A percentile compares a stretch with the other conserved stretches of the same genome.
Conservation (phyloP, 2,888 invertebrate genomes). For the Hesperia comma region DNA sequence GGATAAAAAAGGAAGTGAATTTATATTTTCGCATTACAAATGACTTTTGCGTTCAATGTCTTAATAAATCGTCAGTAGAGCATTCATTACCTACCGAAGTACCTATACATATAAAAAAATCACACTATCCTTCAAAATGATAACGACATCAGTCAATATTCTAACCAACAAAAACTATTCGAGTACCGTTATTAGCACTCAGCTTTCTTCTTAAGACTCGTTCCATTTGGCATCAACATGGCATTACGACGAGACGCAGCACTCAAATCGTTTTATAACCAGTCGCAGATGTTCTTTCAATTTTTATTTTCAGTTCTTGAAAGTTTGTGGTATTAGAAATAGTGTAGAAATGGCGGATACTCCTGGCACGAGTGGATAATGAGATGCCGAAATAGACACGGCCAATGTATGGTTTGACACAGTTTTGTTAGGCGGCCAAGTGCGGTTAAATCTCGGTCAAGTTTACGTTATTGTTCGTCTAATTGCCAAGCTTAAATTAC, state of each 20-base stretch:
- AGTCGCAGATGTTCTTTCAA: constrained; percentile 1
- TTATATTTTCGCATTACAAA: no score
- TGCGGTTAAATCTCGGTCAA: constrained; percentile 52
- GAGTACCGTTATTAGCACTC: no score
- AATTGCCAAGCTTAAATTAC: background rate
- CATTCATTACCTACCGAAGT: no score
- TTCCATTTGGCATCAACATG: background rate
- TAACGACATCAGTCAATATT: no score
- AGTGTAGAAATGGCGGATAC: constrained; percentile 42
- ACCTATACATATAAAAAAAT: no score
- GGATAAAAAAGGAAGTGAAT: no score
- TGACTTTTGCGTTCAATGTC: no score
- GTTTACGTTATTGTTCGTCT: constrained; percentile 39
- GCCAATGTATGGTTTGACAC: constrained; percentile 51
- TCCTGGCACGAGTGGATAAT: constrained; percentile 50
- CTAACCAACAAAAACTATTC: no score
- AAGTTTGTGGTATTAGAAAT: constrained; percentile 37
- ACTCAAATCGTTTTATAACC: constrained; percentile 6
- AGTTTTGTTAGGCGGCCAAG: constrained; percentile 53
- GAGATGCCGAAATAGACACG: constrained; percentile 51
- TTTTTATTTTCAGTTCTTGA: constrained; percentile 33
- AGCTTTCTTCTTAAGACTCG: no score
- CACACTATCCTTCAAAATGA: no score
- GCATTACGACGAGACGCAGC: background rate
- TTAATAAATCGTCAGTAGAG: no score